phyloP scores from a whole-genome alignment of 1,140 invertebrate species.

The Drosophila bocki region DNA sequence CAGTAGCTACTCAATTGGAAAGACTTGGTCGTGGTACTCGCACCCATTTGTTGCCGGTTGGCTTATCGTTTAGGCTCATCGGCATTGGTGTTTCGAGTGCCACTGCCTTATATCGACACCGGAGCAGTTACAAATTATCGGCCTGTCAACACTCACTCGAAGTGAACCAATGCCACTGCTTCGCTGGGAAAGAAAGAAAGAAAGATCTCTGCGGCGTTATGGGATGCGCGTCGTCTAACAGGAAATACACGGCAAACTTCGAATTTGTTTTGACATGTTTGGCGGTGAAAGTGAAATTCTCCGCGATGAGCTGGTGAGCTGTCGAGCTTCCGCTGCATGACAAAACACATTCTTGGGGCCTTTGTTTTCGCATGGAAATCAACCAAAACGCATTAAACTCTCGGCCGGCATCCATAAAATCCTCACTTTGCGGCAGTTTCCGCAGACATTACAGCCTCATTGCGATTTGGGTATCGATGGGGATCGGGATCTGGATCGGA shows the following conservation, averaged over 20 bases:
- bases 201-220: constrained; percentile 34
- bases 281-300: constrained; percentile 83
- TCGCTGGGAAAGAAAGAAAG: neutral
- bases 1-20: constrained; percentile 36
- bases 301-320: constrained; percentile 14
- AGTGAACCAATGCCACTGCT: constrained; percentile 1
- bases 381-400: constrained; percentile 36
- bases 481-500: constrained; percentile 16
- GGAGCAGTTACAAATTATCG: constrained; percentile 62
- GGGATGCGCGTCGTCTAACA: constrained; percentile 65
- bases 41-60: constrained; percentile 58
- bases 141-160: constrained; percentile 48
- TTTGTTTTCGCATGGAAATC: constrained; percentile 59
- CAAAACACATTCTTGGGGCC: constrained; percentile 58
- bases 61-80: constrained; percentile 82
- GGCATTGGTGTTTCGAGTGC: constrained; percentile 71
- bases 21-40: constrained; percentile 21
- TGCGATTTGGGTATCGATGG: constrained; percentile 38
- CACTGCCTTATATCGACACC: constrained; percentile 63
- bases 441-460: constrained; percentile 25
- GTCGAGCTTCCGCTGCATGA: constrained; percentile 64
- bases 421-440: constrained; percentile 16
- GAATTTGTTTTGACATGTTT: constrained; percentile 83
- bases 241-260: constrained; percentile 75
- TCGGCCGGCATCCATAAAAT: constrained; percentile 35